Conservation (phyloP, 1,140 invertebrate genomes). For the Pseudomyrmex gracilis region DNA sequence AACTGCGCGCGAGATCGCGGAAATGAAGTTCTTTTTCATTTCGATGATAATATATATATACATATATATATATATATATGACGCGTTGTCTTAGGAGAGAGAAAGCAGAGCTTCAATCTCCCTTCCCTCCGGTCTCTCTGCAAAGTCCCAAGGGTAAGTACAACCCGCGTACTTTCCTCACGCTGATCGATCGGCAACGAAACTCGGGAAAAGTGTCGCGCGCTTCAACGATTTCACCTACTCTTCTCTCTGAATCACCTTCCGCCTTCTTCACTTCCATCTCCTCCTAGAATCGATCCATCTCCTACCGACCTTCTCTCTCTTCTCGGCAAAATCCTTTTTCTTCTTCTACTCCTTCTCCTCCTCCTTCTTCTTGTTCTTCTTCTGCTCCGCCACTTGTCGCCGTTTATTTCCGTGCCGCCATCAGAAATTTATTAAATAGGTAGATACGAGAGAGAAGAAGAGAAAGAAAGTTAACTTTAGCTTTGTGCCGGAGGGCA, state of each 20-base stretch:
- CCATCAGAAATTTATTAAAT: constrained; percentile 56
- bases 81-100: neutral
- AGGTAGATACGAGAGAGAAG: constrained; percentile 1
- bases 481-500: neutral
- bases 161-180: constrained; percentile 14
- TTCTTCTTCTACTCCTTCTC: neutral
- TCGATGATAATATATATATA: neutral
- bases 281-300: constrained; percentile 45
- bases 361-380: no score
- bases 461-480: neutral
- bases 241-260: neutral
- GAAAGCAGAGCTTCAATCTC: neutral
- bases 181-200: constrained; percentile 52
- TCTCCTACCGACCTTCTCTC: constrained; percentile 28
- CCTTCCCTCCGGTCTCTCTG: neutral
- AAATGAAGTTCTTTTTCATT: neutral
- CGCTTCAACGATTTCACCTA: constrained; percentile 47
- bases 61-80: no score
- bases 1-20: neutral
- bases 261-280: neutral
- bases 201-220: constrained; percentile 56
- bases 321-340: neutral
- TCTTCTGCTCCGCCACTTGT: constrained; percentile 23
- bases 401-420: constrained; percentile 37
- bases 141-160: constrained; percentile 26